Conservation (phyloP, 2,113 vertebrate species). For the Sciurus niger region DNA sequence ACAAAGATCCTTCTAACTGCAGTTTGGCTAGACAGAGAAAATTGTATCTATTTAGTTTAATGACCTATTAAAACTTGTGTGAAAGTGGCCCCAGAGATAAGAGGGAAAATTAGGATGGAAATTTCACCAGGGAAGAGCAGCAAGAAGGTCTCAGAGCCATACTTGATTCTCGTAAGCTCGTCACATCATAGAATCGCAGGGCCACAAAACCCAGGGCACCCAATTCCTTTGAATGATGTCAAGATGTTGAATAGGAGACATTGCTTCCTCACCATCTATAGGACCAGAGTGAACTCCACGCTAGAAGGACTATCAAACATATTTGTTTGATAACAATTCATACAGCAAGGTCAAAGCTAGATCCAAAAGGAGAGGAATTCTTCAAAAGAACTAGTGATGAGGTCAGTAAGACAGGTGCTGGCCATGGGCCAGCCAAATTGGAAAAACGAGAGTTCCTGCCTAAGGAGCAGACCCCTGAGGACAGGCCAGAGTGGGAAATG, state of each 20-base stretch:
- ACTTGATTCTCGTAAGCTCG: background rate
- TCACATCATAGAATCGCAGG: background rate
- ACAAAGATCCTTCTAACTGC: conserved; percentile 54
- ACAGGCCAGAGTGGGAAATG: background rate
- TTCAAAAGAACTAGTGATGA: background rate
- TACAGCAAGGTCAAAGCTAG: background rate
- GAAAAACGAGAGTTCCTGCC: background rate
- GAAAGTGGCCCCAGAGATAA: conserved; percentile 46
- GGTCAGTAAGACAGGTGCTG: background rate
- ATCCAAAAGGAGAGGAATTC: background rate
- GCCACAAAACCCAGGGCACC: background rate
- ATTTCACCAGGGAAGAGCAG: conserved; percentile 29
- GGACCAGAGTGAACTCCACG: background rate
- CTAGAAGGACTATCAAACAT: background rate
- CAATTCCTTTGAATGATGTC: background rate
- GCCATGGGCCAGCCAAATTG: background rate
- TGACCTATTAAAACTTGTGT: conserved; percentile 66
- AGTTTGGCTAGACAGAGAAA: conserved; percentile 71
- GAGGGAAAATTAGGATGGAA: conserved; percentile 27
- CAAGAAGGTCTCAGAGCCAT: background rate
- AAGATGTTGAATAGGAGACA: background rate
- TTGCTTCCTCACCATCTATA: background rate
- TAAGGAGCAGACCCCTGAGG: background rate
- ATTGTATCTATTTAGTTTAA: conserved; percentile 71
- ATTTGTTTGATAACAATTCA: background rate